Base-by-base conservation (phyloP, 2,797 vertebrate genomes). In the Tinamus major region DNA sequence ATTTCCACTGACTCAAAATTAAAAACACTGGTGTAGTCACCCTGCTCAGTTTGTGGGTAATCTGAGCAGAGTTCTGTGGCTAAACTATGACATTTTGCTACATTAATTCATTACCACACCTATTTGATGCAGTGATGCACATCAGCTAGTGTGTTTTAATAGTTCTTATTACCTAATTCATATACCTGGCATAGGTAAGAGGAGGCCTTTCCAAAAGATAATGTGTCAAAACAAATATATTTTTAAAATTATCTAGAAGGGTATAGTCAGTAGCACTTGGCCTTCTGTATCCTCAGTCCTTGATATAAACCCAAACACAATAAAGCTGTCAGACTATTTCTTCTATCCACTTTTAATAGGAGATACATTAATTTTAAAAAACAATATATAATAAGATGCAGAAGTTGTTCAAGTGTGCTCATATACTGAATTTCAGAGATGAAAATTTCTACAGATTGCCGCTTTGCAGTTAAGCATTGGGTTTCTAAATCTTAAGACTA, bases 11-110 rank as follows among this genome's bases (percentile, higher is more conserved):
- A 89, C 13, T 90, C 79, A 72, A 96, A 96, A 97, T 96, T 95
- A 92, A 96, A 97, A 97, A 89, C 97, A 97, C 31, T 56, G 44
- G 59, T 85, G 44, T 29, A 90, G 72, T 92, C 87, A 94, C 51
- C 46, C 81, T 70, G 76, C 92, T 89, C 82, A 72, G 29, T 85
- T 78, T 95, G 87, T 75, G 74, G 41, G 86, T 90, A 96, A 94
- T 15, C 17, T 37, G 37, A 96, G 49, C 95, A 46, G 17, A 72
- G 17, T 68, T 90, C 9, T 41, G 55, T 93, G 80, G 48, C 7
- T 90, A 92, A 95, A 51, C 12, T 33, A 72, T 67, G 65, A 51
- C 13, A 53, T 88, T 90, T 89, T 49, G 85, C 75, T 93, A 20
- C 29, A 89, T 69, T 84, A 90, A 91, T 91, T 95, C 92, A 87